Evolutionary conservation across 1,140 invertebrate genomes (phyloP), one percentile per base, ranked within the genome.

Genomic region (Ditylenchus dipsaci): DNA sequence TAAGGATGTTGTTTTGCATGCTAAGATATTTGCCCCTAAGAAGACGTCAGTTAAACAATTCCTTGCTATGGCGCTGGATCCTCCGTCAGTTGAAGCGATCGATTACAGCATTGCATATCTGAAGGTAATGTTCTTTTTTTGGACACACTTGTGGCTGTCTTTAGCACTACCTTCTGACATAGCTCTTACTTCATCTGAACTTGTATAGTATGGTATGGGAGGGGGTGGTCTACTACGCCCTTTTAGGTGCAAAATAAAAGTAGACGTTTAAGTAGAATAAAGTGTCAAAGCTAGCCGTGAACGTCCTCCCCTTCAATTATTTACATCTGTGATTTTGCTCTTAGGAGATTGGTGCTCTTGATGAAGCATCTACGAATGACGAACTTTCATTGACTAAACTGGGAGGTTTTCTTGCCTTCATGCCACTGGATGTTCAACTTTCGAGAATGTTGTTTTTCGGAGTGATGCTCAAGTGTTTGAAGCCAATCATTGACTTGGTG

Each of bases 401-500:
- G 1, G 94, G 94, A 1, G 87, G 88, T 69, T 90, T 92, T 77
- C 84, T 97, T 9, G 83, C 93, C 9, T 91, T 97, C 83, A 84
- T 97, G 15, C 91, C 93, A 0, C 85, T 97, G 0, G 91, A 95
- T 72, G 93, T 94, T 0, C 88, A 90, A 74, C 86, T 93, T 92
- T 91, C 1, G 93, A 95, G 86, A 90, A 29, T 93, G 88, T 84
- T 98, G 30, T 84, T 97, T 1, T 93, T 92, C 82, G 89, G 91
- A 1, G 89, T 93, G 23, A 88, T 95, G 3, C 86, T 97, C 29
- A 92, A 92, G 82, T 97, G 95, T 82, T 84, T 97, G 0, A 92
- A 96, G 86, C 95, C 95, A 5, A 87, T 97, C 27, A 84, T 97
- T 26, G 96, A 92, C 0, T 90, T 97, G 60, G 91, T 92, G 11